These are phyloP conservation scores for Semnornis frantzii DNA, from an alignment of 2,113 vertebrate species.

Conservation along the genomic window DNA sequence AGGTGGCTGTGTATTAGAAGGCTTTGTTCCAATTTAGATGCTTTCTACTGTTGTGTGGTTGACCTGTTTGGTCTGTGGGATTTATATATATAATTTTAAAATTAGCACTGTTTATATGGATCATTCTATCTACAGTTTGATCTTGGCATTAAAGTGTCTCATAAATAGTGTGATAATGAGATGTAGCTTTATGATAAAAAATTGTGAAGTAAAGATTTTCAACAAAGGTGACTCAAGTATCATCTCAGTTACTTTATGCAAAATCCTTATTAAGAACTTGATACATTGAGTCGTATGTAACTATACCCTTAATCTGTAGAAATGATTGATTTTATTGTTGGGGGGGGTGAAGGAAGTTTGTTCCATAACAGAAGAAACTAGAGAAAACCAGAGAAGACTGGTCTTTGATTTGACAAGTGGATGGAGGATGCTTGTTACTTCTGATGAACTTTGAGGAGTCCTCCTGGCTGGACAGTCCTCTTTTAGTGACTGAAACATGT, in stretches of 20 bases:
- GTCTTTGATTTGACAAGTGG: neutral
- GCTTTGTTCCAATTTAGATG: neutral
- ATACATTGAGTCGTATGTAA: neutral
- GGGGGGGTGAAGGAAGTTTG: neutral
- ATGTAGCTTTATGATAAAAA: neutral
- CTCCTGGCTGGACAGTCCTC: neutral
- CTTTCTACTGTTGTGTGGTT: neutral
- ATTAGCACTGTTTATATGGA: neutral
- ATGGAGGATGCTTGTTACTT: neutral
- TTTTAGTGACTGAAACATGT: too few species aligned
- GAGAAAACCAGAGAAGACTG: neutral
- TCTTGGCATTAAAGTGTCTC: neutral
- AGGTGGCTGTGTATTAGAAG: too few species aligned
- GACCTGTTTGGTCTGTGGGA: neutral
- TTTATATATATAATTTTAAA: neutral
- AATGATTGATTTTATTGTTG: neutral
- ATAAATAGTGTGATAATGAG: neutral
- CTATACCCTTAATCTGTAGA: neutral
- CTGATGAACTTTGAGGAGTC: neutral
- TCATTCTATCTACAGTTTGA: neutral
- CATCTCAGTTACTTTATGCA: neutral
- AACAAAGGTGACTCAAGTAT: neutral
- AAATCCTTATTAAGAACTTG: neutral
- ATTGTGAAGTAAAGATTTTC: neutral
- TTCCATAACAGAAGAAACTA: neutral